phyloP scores from a whole-genome alignment of 2,888 invertebrate genomes.

The Lochmaea crataegi region DNA sequence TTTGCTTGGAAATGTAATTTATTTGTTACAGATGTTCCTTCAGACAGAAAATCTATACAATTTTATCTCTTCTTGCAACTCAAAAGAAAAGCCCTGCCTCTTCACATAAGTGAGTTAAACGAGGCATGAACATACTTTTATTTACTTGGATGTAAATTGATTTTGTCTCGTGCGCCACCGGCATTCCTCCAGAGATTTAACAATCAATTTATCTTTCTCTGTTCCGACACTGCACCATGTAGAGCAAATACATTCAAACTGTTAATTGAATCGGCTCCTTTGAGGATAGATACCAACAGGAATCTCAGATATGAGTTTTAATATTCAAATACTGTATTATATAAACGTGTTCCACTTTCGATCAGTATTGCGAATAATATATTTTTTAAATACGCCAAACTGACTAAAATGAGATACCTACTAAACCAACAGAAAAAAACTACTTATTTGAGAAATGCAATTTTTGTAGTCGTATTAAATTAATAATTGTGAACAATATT shows the following conservation, averaged over 20 bases:
- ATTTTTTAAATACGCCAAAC: too few species aligned
- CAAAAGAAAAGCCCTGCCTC: background rate
- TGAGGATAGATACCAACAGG: conserved; percentile 23
- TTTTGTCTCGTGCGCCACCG: conserved; percentile 10
- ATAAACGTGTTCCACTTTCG: too few species aligned
- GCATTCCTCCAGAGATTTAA: conserved; percentile 13
- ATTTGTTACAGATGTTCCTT: background rate
- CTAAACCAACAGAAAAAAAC: too few species aligned
- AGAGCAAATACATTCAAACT: conserved; percentile 27
- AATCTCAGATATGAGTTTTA: conserved; percentile 26
- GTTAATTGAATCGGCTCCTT: conserved; percentile 29
- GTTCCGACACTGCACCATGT: conserved; percentile 7
- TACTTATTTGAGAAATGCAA: too few species aligned
- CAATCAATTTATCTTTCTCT: conserved; percentile 30
- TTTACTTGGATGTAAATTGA: conserved; percentile 17
- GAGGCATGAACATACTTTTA: conserved; percentile 27
- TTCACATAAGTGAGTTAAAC: conserved; percentile 20
- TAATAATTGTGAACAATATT: too few species aligned
- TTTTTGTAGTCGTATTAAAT: too few species aligned
- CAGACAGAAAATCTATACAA: background rate
- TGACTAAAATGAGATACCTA: too few species aligned
- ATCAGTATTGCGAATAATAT: too few species aligned
- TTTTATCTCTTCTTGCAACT: background rate
- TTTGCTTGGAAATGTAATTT: background rate
- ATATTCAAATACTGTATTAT: background rate